These are phyloP conservation scores for Halesus radiatus DNA, from an alignment of 1,140 invertebrate genomes.

Conservation along the genomic window DNA sequence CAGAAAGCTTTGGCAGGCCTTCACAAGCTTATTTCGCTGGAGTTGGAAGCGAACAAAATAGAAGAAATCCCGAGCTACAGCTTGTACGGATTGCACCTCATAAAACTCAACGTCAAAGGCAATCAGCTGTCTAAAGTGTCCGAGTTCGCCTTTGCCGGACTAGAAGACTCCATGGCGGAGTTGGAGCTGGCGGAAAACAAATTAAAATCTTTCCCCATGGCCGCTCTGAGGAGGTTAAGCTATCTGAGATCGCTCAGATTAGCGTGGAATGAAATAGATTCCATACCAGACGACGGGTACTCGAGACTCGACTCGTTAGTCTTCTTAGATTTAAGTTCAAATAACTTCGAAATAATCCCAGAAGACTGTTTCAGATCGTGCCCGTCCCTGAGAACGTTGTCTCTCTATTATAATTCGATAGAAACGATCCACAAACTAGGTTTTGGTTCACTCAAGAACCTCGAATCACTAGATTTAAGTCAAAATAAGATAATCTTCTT, in stretches of 20 bases:
- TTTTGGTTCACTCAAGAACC: slow-evolving; percentile 79
- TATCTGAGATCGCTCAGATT: slow-evolving; percentile 81
- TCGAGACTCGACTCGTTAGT: slow-evolving; percentile 79
- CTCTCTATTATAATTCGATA: slow-evolving; percentile 87
- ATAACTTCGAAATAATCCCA: slow-evolving; percentile 82
- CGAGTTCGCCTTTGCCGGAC: slow-evolving; percentile 87
- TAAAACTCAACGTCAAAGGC: slow-evolving; percentile 87
- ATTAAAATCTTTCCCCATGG: slow-evolving; percentile 84
- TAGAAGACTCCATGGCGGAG: slow-evolving; percentile 85
- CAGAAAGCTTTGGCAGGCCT: slow-evolving; percentile 84
- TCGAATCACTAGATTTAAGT: slow-evolving; percentile 89
- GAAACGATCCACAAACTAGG: slow-evolving; percentile 82
- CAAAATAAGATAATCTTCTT: slow-evolving; percentile 87
- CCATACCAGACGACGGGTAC: slow-evolving; percentile 80
- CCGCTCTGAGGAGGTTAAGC: slow-evolving; percentile 81
- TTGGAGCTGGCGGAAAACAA: slow-evolving; percentile 90
- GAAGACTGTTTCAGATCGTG: slow-evolving; percentile 84
- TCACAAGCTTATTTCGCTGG: slow-evolving; percentile 79
- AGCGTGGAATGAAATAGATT: slow-evolving; percentile 83
- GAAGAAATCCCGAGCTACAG: slow-evolving; percentile 86
- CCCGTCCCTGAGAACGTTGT: slow-evolving; percentile 83
- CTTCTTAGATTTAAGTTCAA: slow-evolving; percentile 88
- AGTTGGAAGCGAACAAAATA: slow-evolving; percentile 90
- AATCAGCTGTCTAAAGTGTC: slow-evolving; percentile 84
- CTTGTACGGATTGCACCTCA: slow-evolving; percentile 86